phyloP scores from a whole-genome alignment of 2,113 vertebrate genomes.

The Elachura formosa region DNA sequence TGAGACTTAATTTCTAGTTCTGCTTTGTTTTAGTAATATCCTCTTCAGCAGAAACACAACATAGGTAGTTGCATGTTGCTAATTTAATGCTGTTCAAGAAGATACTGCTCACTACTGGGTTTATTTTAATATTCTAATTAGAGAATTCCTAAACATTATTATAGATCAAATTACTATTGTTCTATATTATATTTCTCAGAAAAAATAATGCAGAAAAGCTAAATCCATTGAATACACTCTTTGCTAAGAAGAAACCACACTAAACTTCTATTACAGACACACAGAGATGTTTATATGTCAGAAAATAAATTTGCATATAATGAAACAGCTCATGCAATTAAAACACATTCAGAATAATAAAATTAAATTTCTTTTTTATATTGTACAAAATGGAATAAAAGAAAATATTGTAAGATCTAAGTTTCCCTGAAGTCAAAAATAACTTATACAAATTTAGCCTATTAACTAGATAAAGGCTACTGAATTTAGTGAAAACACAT shows the following conservation, averaged over 20 bases:
- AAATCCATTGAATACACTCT: not conserved
- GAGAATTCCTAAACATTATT: constrained; percentile 9
- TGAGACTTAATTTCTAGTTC: not conserved
- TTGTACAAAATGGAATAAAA: not conserved
- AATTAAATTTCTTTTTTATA: not conserved
- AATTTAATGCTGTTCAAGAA: not conserved
- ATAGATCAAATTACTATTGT: constrained; percentile 15
- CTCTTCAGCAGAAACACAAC: not conserved
- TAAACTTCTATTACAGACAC: not conserved
- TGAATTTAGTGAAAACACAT: not conserved
- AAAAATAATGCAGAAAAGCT: not conserved
- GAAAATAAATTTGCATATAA: constrained; percentile 16
- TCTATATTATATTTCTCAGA: not conserved
- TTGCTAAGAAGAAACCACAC: not conserved
- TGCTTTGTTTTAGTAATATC: not conserved
- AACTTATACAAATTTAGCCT: not conserved
- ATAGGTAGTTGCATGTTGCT: not conserved
- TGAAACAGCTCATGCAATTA: constrained; percentile 4
- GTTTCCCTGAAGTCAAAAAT: not conserved
- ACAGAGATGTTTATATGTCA: not conserved
- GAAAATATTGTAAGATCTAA: not conserved
- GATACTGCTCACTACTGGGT: not conserved
- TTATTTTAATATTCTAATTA: constrained; percentile 25
- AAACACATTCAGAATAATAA: not conserved
- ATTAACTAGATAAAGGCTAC: not conserved